phyloP scores from a whole-genome alignment of 2,113 vertebrate genomes.

The Sinocyclocheilus anophthalmus region DNA sequence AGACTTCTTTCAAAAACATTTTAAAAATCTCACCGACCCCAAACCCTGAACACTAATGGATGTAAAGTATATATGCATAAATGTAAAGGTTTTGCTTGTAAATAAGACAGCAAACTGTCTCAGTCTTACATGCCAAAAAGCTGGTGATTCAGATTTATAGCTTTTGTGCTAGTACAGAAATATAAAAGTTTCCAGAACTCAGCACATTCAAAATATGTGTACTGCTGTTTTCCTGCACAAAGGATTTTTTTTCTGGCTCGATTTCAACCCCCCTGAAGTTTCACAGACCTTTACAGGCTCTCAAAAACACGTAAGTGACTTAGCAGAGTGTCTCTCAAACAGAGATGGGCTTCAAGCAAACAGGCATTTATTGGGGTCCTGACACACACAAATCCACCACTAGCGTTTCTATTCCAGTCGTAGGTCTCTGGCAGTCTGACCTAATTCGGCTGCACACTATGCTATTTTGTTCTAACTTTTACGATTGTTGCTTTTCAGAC shows the following conservation, averaged over 20 bases:
- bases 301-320: slow-evolving; percentile 67
- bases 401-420: not conserved
- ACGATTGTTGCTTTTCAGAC: not conserved
- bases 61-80: not conserved
- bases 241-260: slow-evolving; percentile 66
- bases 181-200: not conserved
- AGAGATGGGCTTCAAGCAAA: slow-evolving; percentile 53
- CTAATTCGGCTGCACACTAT: not conserved
- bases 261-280: slow-evolving; percentile 70
- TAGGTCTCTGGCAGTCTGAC: not conserved
- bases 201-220: not conserved
- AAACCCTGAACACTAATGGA: not conserved
- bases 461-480: not conserved
- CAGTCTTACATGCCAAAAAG: not conserved
- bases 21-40: not conserved
- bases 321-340: slow-evolving; percentile 62
- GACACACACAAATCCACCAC: slow-evolving; percentile 39
- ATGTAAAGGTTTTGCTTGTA: not conserved
- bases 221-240: slow-evolving; percentile 54
- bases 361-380: slow-evolving; percentile 58
- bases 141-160: not conserved
- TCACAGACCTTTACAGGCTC: slow-evolving; percentile 63
- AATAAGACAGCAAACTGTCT: not conserved
- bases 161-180: not conserved
- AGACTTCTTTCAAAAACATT: not conserved